These are phyloP conservation scores for Pemphigus obesinymphae DNA, from an alignment of 1,140 invertebrate species.

Conservation along the genomic window DNA sequence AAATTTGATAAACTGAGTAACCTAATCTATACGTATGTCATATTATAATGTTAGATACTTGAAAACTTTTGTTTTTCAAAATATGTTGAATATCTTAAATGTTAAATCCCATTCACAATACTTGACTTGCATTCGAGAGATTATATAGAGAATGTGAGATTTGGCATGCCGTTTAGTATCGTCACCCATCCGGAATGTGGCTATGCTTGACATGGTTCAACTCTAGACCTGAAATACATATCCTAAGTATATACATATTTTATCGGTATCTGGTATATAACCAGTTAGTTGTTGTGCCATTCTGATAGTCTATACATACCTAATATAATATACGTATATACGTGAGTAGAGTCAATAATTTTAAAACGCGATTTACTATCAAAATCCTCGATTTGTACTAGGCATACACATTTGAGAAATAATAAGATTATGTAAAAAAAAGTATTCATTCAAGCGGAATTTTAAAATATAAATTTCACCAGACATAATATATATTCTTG, in stretches of 20 bases:
- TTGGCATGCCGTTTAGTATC: constrained; percentile 7
- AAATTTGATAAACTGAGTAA: too few species aligned
- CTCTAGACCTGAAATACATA: neutral
- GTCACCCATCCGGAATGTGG: constrained; percentile 29
- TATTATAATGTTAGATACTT: too few species aligned
- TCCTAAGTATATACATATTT: neutral
- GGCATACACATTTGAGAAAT: too few species aligned
- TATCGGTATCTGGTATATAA: neutral
- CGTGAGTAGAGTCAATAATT: neutral
- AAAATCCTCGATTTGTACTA: neutral
- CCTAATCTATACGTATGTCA: too few species aligned
- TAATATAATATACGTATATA: neutral
- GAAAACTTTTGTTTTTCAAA: neutral
- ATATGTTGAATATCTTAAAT: neutral
- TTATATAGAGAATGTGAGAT: constrained; percentile 8
- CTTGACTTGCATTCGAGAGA: neutral
- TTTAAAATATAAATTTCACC: too few species aligned
- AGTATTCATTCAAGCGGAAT: too few species aligned
- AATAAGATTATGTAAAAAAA: too few species aligned
- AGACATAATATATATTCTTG: too few species aligned
- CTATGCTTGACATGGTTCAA: constrained; percentile 23
- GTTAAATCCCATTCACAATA: neutral
- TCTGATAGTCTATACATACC: neutral
- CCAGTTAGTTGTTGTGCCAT: neutral
- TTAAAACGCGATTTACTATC: neutral